These are phyloP conservation scores for Kryphioiulus occultus DNA, from an alignment of 2,888 invertebrate species.

Conservation along the genomic window DNA sequence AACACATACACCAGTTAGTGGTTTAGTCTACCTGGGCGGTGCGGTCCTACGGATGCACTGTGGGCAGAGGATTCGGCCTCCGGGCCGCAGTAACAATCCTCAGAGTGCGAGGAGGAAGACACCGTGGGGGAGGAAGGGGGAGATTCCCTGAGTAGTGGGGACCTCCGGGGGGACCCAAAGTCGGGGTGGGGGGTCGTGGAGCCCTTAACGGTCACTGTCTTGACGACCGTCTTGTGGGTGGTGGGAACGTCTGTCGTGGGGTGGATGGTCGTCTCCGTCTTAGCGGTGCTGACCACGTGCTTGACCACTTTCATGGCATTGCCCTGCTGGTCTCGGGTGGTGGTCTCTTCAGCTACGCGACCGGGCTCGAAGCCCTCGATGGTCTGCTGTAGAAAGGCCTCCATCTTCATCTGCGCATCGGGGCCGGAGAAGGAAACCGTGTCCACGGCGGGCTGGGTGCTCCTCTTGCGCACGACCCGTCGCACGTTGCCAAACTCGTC, in stretches of 20 bases:
- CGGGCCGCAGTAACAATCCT: constrained; percentile 55
- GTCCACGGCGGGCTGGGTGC: constrained; percentile 62
- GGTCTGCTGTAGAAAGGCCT: constrained; percentile 64
- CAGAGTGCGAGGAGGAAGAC: constrained; percentile 55
- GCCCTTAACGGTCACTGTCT: neutral
- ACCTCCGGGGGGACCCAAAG: constrained; percentile 46
- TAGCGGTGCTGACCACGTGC: constrained; percentile 49
- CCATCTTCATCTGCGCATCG: constrained; percentile 66
- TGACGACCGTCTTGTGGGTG: neutral
- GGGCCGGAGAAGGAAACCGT: constrained; percentile 67
- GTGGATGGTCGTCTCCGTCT: neutral
- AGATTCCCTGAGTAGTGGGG: constrained; percentile 47
- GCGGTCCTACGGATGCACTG: constrained; percentile 53
- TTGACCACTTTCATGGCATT: constrained; percentile 53
- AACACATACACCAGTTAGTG: constrained; percentile 48
- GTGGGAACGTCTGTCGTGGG: neutral
- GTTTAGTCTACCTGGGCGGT: constrained; percentile 54
- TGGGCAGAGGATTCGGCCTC: constrained; percentile 53
- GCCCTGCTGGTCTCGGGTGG: constrained; percentile 51
- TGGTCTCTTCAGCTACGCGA: constrained; percentile 39
- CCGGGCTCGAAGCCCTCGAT: constrained; percentile 53
- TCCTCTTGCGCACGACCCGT: constrained; percentile 26
- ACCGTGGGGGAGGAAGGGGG: constrained; percentile 54
- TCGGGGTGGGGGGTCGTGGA: constrained; percentile 3
- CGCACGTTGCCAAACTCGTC: constrained; percentile 56